Conservation (phyloP, 2,797 vertebrate genomes). For the Melanotaenia nigrans region DNA sequence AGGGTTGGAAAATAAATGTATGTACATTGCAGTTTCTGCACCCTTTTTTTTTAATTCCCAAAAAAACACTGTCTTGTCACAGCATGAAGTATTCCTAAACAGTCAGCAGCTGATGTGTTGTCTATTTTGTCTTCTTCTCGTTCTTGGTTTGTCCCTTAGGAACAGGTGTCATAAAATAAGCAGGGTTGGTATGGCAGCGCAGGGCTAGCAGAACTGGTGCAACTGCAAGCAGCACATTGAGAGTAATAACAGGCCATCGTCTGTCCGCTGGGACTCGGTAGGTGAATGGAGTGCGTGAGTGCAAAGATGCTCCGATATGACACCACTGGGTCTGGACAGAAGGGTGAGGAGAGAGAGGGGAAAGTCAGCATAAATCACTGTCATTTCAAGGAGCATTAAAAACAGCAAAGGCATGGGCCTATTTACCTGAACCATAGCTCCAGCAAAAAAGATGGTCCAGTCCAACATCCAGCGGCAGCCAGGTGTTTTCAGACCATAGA, state of each 20-base stretch:
- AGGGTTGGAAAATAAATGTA: slow-evolving; percentile 21
- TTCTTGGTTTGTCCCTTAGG: slow-evolving; percentile 46
- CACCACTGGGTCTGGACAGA: slow-evolving; percentile 89
- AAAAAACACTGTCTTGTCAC: slow-evolving; percentile 40
- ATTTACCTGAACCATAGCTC: slow-evolving; percentile 90
- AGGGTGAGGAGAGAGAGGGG: neutral
- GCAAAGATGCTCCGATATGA: slow-evolving; percentile 91
- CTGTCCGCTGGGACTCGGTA: slow-evolving; percentile 90
- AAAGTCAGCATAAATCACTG: slow-evolving; percentile 7
- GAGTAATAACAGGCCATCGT: slow-evolving; percentile 81
- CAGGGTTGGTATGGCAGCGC: slow-evolving; percentile 83
- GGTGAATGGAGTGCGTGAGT: slow-evolving; percentile 91
- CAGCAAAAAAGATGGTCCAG: slow-evolving; percentile 89
- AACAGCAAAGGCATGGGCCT: neutral
- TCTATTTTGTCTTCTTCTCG: slow-evolving; percentile 84
- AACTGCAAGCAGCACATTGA: slow-evolving; percentile 82
- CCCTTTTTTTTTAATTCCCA: slow-evolving; percentile 14
- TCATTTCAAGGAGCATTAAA: slow-evolving; percentile 4
- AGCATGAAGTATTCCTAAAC: slow-evolving; percentile 30
- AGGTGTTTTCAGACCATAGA: slow-evolving; percentile 85
- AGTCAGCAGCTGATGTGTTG: slow-evolving; percentile 13
- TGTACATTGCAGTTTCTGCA: slow-evolving; percentile 44
- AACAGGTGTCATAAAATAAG: slow-evolving; percentile 83
- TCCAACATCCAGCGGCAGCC: slow-evolving; percentile 94
- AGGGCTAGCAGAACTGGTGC: slow-evolving; percentile 84